Evolutionary conservation across 2,113 vertebrate species (phyloP).

Genomic region (Fulmarus glacialis): DNA sequence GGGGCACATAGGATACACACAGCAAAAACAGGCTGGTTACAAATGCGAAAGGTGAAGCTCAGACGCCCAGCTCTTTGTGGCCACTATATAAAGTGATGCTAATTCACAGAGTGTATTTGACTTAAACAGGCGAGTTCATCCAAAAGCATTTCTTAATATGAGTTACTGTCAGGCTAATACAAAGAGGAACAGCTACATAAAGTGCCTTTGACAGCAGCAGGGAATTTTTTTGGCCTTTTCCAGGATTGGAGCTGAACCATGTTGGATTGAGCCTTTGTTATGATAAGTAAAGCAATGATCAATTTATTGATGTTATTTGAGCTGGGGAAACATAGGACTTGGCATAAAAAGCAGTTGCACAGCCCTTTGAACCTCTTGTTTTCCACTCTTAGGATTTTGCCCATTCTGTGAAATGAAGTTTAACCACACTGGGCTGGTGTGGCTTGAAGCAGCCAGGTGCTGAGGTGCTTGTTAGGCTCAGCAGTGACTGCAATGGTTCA

Average conservation of each 20-base stretch:
- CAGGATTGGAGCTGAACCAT: background rate
- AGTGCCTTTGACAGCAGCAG: background rate
- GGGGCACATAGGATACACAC: rapidly evolving
- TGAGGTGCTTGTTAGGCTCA: background rate
- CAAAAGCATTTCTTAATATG: background rate
- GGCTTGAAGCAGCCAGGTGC: background rate
- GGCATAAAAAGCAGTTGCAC: background rate
- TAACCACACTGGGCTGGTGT: background rate
- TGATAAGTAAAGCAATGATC: background rate
- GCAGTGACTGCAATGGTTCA: background rate
- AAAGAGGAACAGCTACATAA: background rate
- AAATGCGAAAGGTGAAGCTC: background rate
- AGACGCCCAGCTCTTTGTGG: background rate
- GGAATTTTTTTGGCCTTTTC: background rate
- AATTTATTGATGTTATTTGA: background rate
- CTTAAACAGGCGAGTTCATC: background rate
- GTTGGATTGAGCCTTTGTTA: background rate
- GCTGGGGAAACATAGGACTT: background rate
- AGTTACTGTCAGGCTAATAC: background rate
- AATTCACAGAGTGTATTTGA: background rate
- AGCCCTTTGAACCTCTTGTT: background rate
- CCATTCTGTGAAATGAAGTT: background rate
- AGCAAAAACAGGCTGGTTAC: background rate
- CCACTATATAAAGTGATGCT: background rate
- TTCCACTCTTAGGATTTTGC: background rate